Conservation (phyloP, 2,113 vertebrate species). For the Protomyctophum bolini region DNA sequence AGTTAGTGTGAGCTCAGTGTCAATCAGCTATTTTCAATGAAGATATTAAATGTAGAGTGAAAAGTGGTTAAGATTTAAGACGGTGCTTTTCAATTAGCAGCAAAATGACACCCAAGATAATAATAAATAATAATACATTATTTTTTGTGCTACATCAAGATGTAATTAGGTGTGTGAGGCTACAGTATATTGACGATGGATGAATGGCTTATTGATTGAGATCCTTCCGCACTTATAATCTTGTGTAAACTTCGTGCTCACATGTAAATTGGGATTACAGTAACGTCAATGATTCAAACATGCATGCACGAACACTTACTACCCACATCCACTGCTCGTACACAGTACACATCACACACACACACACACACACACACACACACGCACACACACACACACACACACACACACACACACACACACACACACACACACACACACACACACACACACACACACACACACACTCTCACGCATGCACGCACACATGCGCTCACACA, state of each 20-base stretch:
- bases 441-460: conserved; percentile 1
- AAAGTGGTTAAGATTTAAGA: conserved; percentile 7
- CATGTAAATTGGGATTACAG: conserved; percentile 15
- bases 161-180: conserved; percentile 7
- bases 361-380: neutral
- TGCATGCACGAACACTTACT: neutral
- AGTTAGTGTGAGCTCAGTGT: no score
- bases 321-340: neutral
- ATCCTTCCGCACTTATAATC: conserved; percentile 14
- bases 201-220: conserved; percentile 31
- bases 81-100: conserved; percentile 9
- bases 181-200: conserved; percentile 21
- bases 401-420: neutral
- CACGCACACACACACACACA: neutral
- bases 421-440: conserved; percentile 8
- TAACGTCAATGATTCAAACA: conserved; percentile 23
- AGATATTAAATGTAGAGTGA: no score
- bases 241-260: conserved; percentile 21
- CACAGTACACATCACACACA: neutral
- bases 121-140: no score
- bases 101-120: neutral
- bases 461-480: conserved; percentile 4
- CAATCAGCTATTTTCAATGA: no score
- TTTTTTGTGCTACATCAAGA: neutral
- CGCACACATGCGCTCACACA: conserved; percentile 29